Evolutionary conservation across 2,113 vertebrate species (phyloP).

Genomic region (Tragelaphus imberbis): DNA sequence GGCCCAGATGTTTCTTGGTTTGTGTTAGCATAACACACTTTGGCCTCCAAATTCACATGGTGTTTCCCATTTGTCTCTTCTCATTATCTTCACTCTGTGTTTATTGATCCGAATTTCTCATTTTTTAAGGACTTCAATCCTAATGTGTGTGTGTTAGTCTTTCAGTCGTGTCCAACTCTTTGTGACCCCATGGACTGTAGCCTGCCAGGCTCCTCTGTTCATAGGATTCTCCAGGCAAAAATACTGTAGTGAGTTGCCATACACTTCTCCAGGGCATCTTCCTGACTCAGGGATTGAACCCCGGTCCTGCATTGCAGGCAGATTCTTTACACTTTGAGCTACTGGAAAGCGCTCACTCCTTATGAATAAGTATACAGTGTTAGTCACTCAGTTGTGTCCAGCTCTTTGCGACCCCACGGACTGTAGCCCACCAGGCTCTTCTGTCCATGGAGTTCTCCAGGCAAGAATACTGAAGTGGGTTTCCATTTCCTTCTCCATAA

Average conservation of each 20-base stretch:
- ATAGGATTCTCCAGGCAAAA: neutral
- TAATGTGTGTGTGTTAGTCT: neutral
- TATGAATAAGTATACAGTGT: neutral
- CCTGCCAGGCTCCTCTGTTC: neutral
- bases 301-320: neutral
- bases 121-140: neutral
- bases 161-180: accelerated
- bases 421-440: neutral
- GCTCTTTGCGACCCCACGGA: neutral
- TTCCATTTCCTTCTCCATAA: neutral
- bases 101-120: neutral
- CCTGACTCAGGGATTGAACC: neutral
- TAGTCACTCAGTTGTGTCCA: neutral
- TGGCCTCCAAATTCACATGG: accelerated
- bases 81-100: neutral
- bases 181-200: neutral
- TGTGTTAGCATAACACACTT: neutral
- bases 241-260: neutral
- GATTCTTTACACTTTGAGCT: neutral
- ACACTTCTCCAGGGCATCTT: neutral
- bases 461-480: neutral
- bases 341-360: neutral
- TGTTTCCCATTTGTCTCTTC: neutral
- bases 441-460: neutral
- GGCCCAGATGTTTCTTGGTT: neutral